These are phyloP conservation scores for Sycophila sp. DNA, from an alignment of 1,140 invertebrate genomes.

Conservation along the genomic window DNA sequence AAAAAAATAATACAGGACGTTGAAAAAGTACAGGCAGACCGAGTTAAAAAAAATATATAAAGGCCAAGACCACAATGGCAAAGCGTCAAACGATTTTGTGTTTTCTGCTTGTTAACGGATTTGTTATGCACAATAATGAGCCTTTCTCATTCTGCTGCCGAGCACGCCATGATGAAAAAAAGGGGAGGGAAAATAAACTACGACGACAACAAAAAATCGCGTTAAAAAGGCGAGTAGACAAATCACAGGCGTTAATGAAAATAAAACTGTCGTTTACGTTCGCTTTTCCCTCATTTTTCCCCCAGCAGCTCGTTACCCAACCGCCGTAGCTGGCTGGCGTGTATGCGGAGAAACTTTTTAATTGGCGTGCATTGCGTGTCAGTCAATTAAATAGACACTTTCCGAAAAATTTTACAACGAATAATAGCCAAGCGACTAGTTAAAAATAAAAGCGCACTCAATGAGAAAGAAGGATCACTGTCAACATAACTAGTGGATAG, in stretches of 20 bases:
- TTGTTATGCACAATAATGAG: constrained; percentile 21
- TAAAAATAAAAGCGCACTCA: too few relatives aligned
- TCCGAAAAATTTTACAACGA: constrained; percentile 23
- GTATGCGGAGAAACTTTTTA: constrained; percentile 17
- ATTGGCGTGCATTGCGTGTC: constrained; percentile 16
- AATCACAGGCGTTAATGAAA: constrained; percentile 29
- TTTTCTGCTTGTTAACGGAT: constrained; percentile 13
- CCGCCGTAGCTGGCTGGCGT: not conserved
- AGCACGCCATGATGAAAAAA: constrained; percentile 3
- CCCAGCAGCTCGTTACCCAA: constrained; percentile 24
- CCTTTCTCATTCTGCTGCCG: constrained; percentile 10
- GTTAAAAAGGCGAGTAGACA: not conserved
- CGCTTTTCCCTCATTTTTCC: constrained; percentile 14
- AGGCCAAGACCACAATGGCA: too few relatives aligned
- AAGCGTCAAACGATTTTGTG: constrained; percentile 4
- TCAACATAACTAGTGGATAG: too few relatives aligned
- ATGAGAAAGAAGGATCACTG: too few relatives aligned
- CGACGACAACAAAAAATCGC: too few relatives aligned
- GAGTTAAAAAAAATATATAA: too few relatives aligned
- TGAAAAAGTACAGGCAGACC: not conserved
- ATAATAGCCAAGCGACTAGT: too few relatives aligned
- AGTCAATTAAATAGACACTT: constrained; percentile 27
- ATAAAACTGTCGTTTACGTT: constrained; percentile 31
- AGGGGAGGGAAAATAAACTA: constrained; percentile 5
- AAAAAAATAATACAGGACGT: not conserved